Evolutionary conservation across 2,888 invertebrate genomes (phyloP).

Genomic region (Hololepta plana): DNA sequence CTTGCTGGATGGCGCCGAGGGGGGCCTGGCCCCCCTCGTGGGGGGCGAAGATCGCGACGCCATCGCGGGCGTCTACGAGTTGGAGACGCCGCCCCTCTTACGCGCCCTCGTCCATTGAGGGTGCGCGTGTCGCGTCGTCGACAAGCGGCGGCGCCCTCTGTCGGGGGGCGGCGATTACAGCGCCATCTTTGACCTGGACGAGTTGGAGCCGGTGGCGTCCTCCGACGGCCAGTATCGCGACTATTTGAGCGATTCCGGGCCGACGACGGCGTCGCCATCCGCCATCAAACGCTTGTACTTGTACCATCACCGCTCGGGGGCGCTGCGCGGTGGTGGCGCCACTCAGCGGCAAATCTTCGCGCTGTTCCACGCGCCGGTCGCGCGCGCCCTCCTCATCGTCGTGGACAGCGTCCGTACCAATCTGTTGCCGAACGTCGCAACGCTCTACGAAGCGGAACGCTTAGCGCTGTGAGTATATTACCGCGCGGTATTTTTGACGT

Average conservation of each 20-base stretch:
- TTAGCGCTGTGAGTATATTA: slow-evolving; percentile 48
- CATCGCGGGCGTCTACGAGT: slow-evolving; percentile 97
- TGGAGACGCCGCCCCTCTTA: slow-evolving; percentile 80
- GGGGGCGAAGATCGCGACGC: too few relatives aligned
- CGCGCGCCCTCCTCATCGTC: slow-evolving; percentile 63
- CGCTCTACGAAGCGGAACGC: slow-evolving; percentile 63
- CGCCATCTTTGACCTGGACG: slow-evolving; percentile 64
- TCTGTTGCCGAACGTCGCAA: slow-evolving; percentile 81
- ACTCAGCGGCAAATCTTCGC: slow-evolving; percentile 77
- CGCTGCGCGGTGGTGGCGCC: too few relatives aligned
- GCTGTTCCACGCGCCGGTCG: slow-evolving; percentile 63
- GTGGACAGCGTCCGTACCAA: slow-evolving; percentile 77
- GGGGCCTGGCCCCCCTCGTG: too few relatives aligned
- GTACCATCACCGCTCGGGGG: slow-evolving; percentile 64
- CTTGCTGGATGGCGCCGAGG: too few relatives aligned
- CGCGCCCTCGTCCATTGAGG: slow-evolving; percentile 73
- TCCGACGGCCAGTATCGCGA: too few relatives aligned
- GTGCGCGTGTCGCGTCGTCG: slow-evolving; percentile 56
- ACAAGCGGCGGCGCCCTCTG: slow-evolving; percentile 16
- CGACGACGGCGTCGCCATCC: too few relatives aligned
- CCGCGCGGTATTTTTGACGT: too few relatives aligned
- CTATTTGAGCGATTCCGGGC: too few relatives aligned
- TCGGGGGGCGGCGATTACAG: slow-evolving; percentile 29
- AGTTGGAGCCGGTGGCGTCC: too few relatives aligned
- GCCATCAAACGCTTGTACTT: slow-evolving; percentile 60